Base-by-base conservation (phyloP, 2,113 vertebrate genomes). In the Prolemur simus region DNA sequence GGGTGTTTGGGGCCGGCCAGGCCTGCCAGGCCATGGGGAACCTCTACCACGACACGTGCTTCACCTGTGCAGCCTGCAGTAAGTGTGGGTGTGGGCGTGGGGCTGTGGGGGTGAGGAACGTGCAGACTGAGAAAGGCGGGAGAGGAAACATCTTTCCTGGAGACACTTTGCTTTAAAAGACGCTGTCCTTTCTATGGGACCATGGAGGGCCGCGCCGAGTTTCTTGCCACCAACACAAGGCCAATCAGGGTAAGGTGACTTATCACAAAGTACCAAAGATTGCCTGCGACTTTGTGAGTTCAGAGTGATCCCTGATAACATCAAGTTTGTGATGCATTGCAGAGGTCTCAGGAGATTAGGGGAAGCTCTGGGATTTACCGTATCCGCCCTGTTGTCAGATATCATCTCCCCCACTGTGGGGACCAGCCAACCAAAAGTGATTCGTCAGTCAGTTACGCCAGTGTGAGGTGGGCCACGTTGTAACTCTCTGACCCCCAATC, bases 11-110 rank as follows among this genome's bases (percentile, higher is more conserved):
- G 97, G 99, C 99, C 20, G 99, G 98, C 97, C 99, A 99, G 98
- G 99, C 99, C 80, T 99, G 99, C 97, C 99, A 99, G 97, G 99
- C 99, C 56, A 99, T 99, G 99, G 99, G 99, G 0, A 99, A 98
- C 98, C 99, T 99, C 89, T 99, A 99, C 98, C 99, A 99, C 0
- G 99, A 99, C 0, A 97, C 98, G 96, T 99, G 99, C 98, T 99
- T 99, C 98, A 99, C 99, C 98, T 99, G 99, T 12, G 99, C 99
- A 1, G 99, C 99, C 87, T 99, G 99, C 98, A 99, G 99, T 99
- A 98, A 99, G 99, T 99, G 89, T 54, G 86, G 49, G 32, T 11
- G 21, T 8, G 8, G 11, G 32, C 8, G 1, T 0, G 6, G 34
- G 6, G 29, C n/a, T n/a, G 4, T 8, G 64, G 12, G 23, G 56